These are phyloP conservation scores for Enteromius afrohamiltoni DNA, from an alignment of 2,797 vertebrate species.

Conservation along the genomic window DNA sequence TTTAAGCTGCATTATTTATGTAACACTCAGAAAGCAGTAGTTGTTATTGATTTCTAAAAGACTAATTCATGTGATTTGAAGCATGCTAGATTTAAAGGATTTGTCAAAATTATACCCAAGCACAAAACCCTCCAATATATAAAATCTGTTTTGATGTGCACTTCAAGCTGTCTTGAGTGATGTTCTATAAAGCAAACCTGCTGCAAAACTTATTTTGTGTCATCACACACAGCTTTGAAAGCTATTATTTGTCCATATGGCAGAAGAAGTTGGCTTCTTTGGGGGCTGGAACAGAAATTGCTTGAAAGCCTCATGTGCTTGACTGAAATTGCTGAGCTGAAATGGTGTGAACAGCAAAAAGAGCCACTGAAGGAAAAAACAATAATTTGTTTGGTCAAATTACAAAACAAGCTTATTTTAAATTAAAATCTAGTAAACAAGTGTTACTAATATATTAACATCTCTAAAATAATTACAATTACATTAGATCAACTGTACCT, in stretches of 20 bases:
- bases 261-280: neutral
- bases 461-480: neutral
- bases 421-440: neutral
- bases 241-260: neutral
- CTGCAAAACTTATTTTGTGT: neutral
- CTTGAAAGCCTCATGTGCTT: neutral
- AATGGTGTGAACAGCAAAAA: neutral
- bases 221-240: neutral
- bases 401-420: neutral
- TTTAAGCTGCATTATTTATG: neutral
- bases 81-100: neutral
- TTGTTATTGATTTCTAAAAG: neutral
- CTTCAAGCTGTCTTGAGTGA: neutral
- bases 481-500: neutral
- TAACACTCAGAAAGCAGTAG: neutral
- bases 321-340: constrained; percentile 13
- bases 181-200: neutral
- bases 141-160: constrained; percentile 8
- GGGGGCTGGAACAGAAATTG: neutral
- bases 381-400: neutral
- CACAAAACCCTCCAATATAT: neutral
- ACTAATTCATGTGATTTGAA: neutral
- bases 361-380: neutral
- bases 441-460: neutral
- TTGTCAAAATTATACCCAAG: neutral